A percentile compares a stretch with the other conserved stretches of the same genome.
Conservation (phyloP, 2,888 invertebrate species). For the Xanthorhoe spadicearia region DNA sequence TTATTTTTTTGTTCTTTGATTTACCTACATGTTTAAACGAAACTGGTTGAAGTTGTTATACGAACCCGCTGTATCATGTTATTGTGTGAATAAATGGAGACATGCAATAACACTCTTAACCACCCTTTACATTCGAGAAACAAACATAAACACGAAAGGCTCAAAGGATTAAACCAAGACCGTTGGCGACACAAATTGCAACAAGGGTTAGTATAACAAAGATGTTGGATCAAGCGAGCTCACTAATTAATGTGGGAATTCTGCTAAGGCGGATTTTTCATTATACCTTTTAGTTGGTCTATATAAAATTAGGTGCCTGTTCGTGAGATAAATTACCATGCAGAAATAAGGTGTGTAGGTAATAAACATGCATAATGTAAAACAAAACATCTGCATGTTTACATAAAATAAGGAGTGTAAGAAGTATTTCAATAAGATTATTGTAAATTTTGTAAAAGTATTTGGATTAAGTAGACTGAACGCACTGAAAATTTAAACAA, state of each 20-base stretch:
- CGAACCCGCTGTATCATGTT: not conserved
- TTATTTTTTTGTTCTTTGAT: too few species aligned
- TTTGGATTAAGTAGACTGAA: not conserved
- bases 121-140: slow-evolving; percentile 13
- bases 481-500: not conserved
- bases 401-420: too few species aligned
- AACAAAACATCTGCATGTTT: too few species aligned
- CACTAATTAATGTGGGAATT: slow-evolving; percentile 24
- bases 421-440: not conserved
- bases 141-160: slow-evolving; percentile 25
- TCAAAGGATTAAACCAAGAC: slow-evolving; percentile 30
- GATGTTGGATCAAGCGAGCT: slow-evolving; percentile 23
- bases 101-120: not conserved
- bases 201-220: slow-evolving; percentile 27
- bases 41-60: not conserved
- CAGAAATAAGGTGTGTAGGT: too few species aligned
- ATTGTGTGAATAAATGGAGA: not conserved
- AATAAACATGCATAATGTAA: too few species aligned
- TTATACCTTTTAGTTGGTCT: not conserved
- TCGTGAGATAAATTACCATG: too few species aligned
- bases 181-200: slow-evolving; percentile 28
- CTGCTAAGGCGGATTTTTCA: slow-evolving; percentile 1
- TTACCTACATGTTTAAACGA: too few species aligned
- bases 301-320: too few species aligned
- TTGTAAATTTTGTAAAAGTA: not conserved